Conservation (phyloP, 2,113 vertebrate genomes). For the Percopsis transmontana region DNA sequence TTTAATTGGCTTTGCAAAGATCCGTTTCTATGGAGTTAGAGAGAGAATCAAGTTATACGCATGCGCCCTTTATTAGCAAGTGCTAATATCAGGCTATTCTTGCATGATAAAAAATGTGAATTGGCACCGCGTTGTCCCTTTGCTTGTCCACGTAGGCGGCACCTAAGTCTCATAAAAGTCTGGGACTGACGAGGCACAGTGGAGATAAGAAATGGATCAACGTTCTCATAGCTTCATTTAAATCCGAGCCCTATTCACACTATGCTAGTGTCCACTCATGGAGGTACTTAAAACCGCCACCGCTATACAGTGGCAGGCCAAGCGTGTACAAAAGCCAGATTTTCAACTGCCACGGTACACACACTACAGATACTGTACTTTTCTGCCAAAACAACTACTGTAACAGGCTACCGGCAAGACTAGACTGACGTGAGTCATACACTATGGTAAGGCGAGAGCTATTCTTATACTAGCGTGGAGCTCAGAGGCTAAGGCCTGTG, state of each 20-base stretch:
- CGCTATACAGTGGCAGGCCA: slow-evolving; percentile 52
- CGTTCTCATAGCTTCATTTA: slow-evolving; percentile 75
- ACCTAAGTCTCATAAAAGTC: slow-evolving; percentile 60
- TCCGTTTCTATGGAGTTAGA: slow-evolving; percentile 38
- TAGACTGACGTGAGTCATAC: not conserved
- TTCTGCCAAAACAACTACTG: not conserved
- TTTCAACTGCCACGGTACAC: slow-evolving; percentile 40
- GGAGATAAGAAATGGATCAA: slow-evolving; percentile 78
- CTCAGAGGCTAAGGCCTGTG: slow-evolving; percentile 16
- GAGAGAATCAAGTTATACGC: slow-evolving; percentile 20
- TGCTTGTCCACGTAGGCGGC: slow-evolving; percentile 51
- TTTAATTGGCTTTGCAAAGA: slow-evolving; percentile 63
- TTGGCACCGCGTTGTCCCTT: slow-evolving; percentile 39
- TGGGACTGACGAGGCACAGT: slow-evolving; percentile 67
- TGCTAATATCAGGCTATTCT: slow-evolving; percentile 31
- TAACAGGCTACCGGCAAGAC: not conserved
- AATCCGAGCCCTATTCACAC: slow-evolving; percentile 75
- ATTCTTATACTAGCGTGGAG: not conserved
- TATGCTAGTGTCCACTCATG: slow-evolving; percentile 59
- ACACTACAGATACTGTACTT: slow-evolving; percentile 17
- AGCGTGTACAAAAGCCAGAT: slow-evolving; percentile 49
- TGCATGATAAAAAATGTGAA: slow-evolving; percentile 29
- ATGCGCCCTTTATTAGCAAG: slow-evolving; percentile 35
- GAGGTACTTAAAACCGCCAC: slow-evolving; percentile 71
- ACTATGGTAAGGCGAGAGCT: not conserved